phyloP scores from a whole-genome alignment of 2,888 invertebrate species.

The Diaphora mendica region DNA sequence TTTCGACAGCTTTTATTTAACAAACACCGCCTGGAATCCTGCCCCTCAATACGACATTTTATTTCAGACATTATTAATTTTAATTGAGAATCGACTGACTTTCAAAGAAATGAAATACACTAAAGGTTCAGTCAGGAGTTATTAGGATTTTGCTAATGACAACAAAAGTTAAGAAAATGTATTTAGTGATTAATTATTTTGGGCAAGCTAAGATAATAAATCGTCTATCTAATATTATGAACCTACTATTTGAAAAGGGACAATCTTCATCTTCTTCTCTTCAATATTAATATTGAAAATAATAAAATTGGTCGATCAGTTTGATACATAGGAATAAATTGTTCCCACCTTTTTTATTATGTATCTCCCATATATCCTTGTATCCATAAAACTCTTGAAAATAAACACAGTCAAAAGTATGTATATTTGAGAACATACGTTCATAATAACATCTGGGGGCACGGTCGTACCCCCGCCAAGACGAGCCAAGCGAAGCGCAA shows the following conservation, averaged over 20 bases:
- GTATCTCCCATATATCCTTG: no score
- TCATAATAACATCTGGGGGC: no score
- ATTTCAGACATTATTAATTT: conserved; percentile 50
- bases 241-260: background rate
- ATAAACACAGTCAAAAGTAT: no score
- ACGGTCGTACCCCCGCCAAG: no score
- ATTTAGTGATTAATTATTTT: conserved; percentile 46
- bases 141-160: conserved; percentile 40
- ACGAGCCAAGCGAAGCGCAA: no score
- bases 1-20: conserved; percentile 45
- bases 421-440: no score
- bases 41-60: conserved; percentile 40
- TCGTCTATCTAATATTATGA: background rate
- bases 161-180: conserved; percentile 37
- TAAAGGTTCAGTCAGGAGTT: conserved; percentile 34
- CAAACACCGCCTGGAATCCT: conserved; percentile 23
- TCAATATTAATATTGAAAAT: no score
- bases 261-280: no score
- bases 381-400: no score
- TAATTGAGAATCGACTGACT: conserved; percentile 47
- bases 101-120: conserved; percentile 34
- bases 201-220: conserved; percentile 22
- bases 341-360: no score
- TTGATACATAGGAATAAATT: no score
- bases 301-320: background rate